Percentiles rank a stretch among this genome's conserved stretches.
Conservation (phyloP, 2,113 vertebrate species). For the Mionectes macconnelli region DNA sequence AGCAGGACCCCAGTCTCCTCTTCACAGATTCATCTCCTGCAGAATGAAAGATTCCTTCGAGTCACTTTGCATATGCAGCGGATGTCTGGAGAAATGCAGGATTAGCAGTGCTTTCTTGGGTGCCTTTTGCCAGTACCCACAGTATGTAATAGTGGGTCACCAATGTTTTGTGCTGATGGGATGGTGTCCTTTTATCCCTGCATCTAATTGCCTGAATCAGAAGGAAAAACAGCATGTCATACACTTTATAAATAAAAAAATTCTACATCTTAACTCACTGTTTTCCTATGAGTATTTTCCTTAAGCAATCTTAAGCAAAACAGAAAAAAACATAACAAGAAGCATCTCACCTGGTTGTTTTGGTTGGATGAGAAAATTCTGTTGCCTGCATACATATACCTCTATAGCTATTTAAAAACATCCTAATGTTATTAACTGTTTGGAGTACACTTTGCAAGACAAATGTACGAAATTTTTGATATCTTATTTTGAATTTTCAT, state of each 20-base stretch:
- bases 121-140: neutral
- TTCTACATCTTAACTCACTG: neutral
- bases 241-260: neutral
- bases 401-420: neutral
- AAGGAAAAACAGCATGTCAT: neutral
- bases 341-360: neutral
- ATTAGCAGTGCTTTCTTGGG: neutral
- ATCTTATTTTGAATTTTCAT: neutral
- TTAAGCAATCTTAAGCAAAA: neutral
- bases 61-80: neutral
- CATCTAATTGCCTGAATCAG: neutral
- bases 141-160: neutral
- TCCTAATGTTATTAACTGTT: neutral
- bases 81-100: neutral
- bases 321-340: neutral
- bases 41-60: neutral
- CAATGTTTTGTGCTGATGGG: rapidly evolving
- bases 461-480: neutral
- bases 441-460: neutral
- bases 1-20: neutral
- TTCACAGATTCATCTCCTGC: neutral
- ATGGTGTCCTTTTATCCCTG: neutral
- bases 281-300: neutral
- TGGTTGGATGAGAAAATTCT: neutral
- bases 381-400: neutral